phyloP scores from a whole-genome alignment of 2,797 vertebrate species.

The Sebastes nivosus region DNA sequence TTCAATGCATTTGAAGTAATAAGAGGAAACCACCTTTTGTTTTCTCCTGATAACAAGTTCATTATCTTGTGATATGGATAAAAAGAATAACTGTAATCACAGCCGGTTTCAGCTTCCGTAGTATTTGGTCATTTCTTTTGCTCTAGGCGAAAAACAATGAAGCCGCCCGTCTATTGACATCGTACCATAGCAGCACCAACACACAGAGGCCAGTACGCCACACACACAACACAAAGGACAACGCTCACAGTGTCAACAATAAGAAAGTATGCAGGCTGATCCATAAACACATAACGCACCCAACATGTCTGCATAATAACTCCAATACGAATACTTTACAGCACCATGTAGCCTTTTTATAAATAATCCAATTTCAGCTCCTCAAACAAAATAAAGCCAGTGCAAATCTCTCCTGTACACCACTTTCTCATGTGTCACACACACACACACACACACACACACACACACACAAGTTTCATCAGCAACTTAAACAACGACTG shows the following conservation, averaged over 20 bases:
- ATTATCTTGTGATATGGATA: no score
- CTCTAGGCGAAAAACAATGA: background rate
- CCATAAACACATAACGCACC: background rate
- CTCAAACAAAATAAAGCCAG: background rate
- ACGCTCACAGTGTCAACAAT: background rate
- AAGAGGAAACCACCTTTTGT: no score
- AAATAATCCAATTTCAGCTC: background rate
- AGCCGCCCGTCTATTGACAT: background rate
- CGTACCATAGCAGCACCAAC: background rate
- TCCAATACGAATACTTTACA: background rate
- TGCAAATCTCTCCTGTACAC: background rate
- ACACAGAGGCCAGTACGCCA: background rate
- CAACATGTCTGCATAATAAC: background rate
- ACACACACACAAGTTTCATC: background rate
- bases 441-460: background rate
- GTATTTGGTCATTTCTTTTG: background rate
- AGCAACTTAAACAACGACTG: background rate
- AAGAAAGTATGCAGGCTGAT: background rate
- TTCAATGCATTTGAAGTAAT: no score
- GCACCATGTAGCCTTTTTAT: background rate
- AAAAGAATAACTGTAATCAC: no score
- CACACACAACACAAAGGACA: background rate
- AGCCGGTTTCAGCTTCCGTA: no score
- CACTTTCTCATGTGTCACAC: background rate
- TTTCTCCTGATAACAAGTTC: no score